phyloP scores from a whole-genome alignment of 2,797 vertebrate species.

The Otolemur crassicaudatus region DNA sequence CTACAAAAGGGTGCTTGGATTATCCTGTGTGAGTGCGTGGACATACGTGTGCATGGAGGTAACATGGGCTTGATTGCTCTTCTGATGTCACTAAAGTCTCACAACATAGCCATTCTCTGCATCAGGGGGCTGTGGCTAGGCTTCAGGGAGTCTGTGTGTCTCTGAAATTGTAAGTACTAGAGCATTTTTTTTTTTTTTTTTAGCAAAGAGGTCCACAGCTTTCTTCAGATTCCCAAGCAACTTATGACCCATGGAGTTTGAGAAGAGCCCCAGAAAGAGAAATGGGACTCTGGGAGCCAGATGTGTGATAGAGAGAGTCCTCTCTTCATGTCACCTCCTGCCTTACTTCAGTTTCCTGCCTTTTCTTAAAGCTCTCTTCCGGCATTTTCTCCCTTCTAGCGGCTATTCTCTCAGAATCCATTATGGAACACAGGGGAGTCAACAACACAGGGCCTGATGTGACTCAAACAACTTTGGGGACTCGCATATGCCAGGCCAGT shows the following conservation, averaged over 20 bases:
- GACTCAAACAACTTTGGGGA: neutral
- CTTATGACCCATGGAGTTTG: too few species aligned
- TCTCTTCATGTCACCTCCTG: neutral
- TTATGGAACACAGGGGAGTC: neutral
- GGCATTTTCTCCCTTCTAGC: neutral
- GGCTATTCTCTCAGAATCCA: neutral
- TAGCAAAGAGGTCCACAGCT: neutral
- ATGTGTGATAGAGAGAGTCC: neutral
- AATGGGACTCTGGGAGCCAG: neutral
- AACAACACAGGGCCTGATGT: neutral
- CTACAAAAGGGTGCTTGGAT: neutral
- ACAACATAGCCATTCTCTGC: neutral
- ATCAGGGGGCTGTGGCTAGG: neutral
- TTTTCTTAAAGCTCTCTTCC: neutral
- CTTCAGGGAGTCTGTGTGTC: neutral
- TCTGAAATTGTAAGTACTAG: neutral
- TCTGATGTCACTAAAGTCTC: neutral
- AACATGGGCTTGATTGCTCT: neutral
- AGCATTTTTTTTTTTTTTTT: neutral
- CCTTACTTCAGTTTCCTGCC: neutral
- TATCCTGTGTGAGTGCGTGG: neutral
- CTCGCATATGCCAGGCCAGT: too few species aligned
- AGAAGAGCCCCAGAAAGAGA: neutral
- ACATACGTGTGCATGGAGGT: too few species aligned
- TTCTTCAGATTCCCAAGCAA: neutral